phyloP scores from a whole-genome alignment of 2,888 invertebrate species.

The Buathra laborator region DNA sequence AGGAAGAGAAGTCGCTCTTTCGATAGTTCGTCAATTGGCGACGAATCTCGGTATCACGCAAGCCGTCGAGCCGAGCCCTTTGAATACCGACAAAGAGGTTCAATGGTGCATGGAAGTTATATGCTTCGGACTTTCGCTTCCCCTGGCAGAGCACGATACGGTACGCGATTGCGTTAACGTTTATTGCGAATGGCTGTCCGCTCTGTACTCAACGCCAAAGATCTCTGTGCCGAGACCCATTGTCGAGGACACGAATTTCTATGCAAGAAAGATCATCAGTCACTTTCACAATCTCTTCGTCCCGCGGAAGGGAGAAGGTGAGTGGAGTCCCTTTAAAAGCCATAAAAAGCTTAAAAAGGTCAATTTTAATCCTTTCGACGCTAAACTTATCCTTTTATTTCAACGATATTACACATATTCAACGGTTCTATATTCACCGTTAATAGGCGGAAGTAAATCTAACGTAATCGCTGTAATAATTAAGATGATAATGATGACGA shows the following conservation, averaged over 20 bases:
- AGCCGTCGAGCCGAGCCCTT: slow-evolving; percentile 93
- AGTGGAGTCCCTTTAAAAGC: slow-evolving; percentile 74
- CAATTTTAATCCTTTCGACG: slow-evolving; percentile 1
- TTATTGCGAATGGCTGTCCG: slow-evolving; percentile 98
- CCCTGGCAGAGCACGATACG: slow-evolving; percentile 96
- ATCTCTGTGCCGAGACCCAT: slow-evolving; percentile 96
- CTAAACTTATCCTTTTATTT: neutral
- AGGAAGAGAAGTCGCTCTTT: slow-evolving; percentile 93
- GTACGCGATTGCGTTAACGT: slow-evolving; percentile 98
- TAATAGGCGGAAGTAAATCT: neutral
- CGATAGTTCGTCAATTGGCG: slow-evolving; percentile 92
- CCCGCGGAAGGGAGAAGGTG: slow-evolving; percentile 97
- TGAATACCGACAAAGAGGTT: slow-evolving; percentile 94
- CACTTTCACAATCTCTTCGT: slow-evolving; percentile 98
- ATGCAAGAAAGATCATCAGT: slow-evolving; percentile 95
- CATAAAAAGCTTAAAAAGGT: neutral
- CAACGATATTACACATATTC: too few species aligned
- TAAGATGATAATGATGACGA: neutral
- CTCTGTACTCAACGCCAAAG: slow-evolving; percentile 93
- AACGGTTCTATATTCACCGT: neutral
- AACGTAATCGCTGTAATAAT: neutral
- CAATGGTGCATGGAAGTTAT: slow-evolving; percentile 95
- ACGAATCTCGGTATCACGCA: slow-evolving; percentile 91
- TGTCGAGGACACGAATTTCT: slow-evolving; percentile 94
- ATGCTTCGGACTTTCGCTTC: slow-evolving; percentile 96